phyloP scores from a whole-genome alignment of 2,888 invertebrate species.

The Orthonevra nobilis region DNA sequence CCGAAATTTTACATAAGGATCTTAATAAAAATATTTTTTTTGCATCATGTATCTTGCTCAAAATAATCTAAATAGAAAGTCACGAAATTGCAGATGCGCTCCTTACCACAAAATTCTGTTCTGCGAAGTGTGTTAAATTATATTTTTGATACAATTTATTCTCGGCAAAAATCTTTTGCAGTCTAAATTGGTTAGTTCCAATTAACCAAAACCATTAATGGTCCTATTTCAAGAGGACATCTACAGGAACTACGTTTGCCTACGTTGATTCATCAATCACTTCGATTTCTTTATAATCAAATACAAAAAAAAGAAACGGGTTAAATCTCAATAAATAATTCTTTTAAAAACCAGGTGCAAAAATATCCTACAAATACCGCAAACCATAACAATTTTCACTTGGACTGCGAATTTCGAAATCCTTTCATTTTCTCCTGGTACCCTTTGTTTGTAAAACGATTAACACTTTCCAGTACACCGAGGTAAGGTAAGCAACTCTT shows the following conservation, averaged over 20 bases:
- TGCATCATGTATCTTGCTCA: too few species aligned
- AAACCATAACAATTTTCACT: slow-evolving; percentile 56
- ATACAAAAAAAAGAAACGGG: slow-evolving; percentile 44
- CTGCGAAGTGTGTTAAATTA: too few species aligned
- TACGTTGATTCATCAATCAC: slow-evolving; percentile 43
- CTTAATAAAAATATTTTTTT: too few species aligned
- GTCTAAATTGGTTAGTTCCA: too few species aligned
- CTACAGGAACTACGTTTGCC: not conserved
- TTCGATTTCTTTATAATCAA: not conserved
- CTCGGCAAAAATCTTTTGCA: too few species aligned
- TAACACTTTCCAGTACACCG: slow-evolving; percentile 55
- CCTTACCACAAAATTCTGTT: too few species aligned
- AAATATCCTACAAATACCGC: slow-evolving; percentile 26
- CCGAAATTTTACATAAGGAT: too few species aligned
- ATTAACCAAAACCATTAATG: too few species aligned
- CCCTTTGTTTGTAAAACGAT: slow-evolving; percentile 26
- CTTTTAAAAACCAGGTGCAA: slow-evolving; percentile 60
- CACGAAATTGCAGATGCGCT: too few species aligned
- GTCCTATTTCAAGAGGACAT: not conserved
- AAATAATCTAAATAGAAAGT: too few species aligned
- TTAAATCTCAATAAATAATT: slow-evolving; percentile 36
- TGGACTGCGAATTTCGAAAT: slow-evolving; percentile 22
- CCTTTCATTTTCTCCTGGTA: slow-evolving; percentile 24
- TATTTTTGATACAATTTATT: too few species aligned
- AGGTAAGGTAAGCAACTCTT: slow-evolving; percentile 21